A percentile compares a stretch with the other conserved stretches of the same genome.
Conservation (phyloP, 2,888 invertebrate genomes). For the Lithophane ornitopus region DNA sequence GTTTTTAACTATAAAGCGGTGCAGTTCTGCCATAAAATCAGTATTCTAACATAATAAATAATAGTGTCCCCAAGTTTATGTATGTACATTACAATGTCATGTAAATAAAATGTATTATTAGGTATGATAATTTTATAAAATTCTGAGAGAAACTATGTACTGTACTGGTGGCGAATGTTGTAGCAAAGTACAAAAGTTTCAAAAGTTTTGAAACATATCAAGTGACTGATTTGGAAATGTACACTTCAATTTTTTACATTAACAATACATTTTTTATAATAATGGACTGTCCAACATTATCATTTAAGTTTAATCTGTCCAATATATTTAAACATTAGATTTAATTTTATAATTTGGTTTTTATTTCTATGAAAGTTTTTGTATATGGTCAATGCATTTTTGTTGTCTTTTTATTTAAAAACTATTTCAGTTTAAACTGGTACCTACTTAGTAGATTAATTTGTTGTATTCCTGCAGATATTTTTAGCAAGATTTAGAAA, state of each 20-base stretch:
- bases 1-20: slow-evolving; percentile 47
- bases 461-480: slow-evolving; percentile 60
- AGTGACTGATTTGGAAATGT: slow-evolving; percentile 69
- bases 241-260: slow-evolving; percentile 57
- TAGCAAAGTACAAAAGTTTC: slow-evolving; percentile 77
- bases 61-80: slow-evolving; percentile 41
- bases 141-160: slow-evolving; percentile 48
- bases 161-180: slow-evolving; percentile 61
- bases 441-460: slow-evolving; percentile 54
- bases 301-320: slow-evolving; percentile 59
- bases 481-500: slow-evolving; percentile 58
- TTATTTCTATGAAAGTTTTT: slow-evolving; percentile 27
- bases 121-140: slow-evolving; percentile 47
- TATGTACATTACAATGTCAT: slow-evolving; percentile 44
- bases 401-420: slow-evolving; percentile 49
- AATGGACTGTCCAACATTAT: slow-evolving; percentile 53
- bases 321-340: slow-evolving; percentile 53
- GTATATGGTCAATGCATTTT: slow-evolving; percentile 59
- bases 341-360: slow-evolving; percentile 47
- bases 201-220: slow-evolving; percentile 74
- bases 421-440: slow-evolving; percentile 48
- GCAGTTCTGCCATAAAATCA: slow-evolving; percentile 67
- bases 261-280: slow-evolving; percentile 44
- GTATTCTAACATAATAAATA: slow-evolving; percentile 64
- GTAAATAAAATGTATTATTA: slow-evolving; percentile 64